Conservation (phyloP, 2,113 vertebrate species). For the Mohoua ochrocephala region DNA sequence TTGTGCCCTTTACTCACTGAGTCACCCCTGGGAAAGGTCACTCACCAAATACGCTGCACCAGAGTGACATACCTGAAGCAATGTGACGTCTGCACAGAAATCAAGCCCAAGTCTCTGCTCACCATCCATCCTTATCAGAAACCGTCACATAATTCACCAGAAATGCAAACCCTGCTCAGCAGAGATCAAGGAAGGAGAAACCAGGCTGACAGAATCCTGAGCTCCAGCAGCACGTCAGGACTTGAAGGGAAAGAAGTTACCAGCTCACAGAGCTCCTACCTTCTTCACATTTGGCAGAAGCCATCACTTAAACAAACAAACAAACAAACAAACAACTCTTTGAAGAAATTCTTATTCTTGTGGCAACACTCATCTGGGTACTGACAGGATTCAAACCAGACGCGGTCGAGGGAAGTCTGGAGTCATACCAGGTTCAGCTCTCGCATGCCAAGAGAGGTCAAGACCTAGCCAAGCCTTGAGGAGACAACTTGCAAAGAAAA, state of each 20-base stretch:
- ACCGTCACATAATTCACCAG: not conserved
- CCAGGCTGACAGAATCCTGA: not conserved
- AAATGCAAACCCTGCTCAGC: not conserved
- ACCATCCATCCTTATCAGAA: not conserved
- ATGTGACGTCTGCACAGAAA: not conserved
- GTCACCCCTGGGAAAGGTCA: not conserved
- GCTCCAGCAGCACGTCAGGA: not conserved
- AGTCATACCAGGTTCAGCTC: constrained; percentile 20
- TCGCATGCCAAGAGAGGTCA: constrained; percentile 34
- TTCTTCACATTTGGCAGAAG: constrained; percentile 3
- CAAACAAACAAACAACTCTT: not conserved
- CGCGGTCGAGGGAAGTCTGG: not conserved
- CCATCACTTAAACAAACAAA: not conserved
- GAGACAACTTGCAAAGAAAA: constrained; percentile 9
- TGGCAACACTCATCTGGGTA: not conserved
- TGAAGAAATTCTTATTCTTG: constrained; percentile 34
- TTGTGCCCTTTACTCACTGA: not conserved
- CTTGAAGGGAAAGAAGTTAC: not conserved
- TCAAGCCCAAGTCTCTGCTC: not conserved
- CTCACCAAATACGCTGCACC: not conserved
- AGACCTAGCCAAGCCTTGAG: not conserved
- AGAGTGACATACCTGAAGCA: not conserved
- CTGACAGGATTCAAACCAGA: constrained; percentile 50
- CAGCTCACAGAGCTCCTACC: not conserved
- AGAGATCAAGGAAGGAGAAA: not conserved